Percentiles rank a stretch among this genome's conserved stretches.
These are phyloP conservation scores for Edolisoma coerulescens DNA, from an alignment of 2,113 vertebrate species.

Conservation along the genomic window DNA sequence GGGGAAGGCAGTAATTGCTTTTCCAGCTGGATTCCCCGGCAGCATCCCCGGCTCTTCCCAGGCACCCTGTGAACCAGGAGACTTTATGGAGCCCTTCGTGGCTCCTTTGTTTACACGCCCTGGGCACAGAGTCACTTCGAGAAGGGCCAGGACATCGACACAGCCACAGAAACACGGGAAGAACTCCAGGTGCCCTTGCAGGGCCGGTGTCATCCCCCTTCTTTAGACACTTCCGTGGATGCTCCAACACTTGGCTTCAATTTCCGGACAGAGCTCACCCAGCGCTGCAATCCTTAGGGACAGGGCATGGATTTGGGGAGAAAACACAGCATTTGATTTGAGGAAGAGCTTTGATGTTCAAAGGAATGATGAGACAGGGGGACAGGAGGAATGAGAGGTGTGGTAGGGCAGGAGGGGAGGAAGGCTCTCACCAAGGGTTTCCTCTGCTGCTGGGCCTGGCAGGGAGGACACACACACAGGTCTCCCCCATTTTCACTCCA, in stretches of 20 bases:
- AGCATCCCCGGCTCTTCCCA: background rate
- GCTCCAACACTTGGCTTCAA: background rate
- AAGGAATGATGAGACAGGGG: background rate
- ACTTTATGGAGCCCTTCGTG: background rate
- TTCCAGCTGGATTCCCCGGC: background rate
- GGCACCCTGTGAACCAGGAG: background rate
- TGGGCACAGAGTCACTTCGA: background rate
- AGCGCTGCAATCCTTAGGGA: background rate
- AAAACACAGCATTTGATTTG: background rate
- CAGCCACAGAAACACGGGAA: background rate
- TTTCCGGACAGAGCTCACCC: background rate
- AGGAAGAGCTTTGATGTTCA: background rate
- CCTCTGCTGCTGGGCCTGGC: background rate
- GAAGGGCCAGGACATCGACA: background rate
- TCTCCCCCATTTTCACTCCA: background rate
- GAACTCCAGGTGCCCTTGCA: background rate
- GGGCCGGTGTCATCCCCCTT: fast-evolving
- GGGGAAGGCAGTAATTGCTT: constrained; percentile 3
- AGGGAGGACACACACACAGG: background rate
- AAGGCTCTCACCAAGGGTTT: background rate
- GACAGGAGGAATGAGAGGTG: background rate
- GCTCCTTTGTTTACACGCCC: background rate
- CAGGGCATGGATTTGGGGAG: background rate
- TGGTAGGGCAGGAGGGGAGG: background rate
- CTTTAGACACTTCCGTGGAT: fast-evolving